These are phyloP conservation scores for Sinocyclocheilus maitianheensis DNA, from an alignment of 2,113 vertebrate genomes.

Conservation along the genomic window DNA sequence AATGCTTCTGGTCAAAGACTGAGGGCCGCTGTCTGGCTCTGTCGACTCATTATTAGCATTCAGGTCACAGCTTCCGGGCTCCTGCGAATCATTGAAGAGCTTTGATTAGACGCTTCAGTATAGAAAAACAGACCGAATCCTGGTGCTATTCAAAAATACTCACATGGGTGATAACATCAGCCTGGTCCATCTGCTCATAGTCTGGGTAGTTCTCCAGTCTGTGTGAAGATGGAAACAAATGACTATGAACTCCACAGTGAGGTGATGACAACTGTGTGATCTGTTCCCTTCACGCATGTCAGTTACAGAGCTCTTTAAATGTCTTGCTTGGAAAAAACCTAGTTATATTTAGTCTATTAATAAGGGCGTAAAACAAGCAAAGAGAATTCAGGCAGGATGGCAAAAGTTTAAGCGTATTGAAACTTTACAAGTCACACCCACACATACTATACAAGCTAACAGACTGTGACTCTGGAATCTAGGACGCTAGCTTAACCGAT, in stretches of 20 bases:
- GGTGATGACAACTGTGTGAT: background rate
- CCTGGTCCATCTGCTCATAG: slow-evolving; percentile 69
- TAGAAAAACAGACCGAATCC: background rate
- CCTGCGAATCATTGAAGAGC: slow-evolving; percentile 46
- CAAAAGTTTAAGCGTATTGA: background rate
- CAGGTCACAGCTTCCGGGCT: slow-evolving; percentile 66
- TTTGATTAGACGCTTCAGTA: background rate
- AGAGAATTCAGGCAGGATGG: background rate
- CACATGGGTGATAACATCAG: slow-evolving; percentile 68
- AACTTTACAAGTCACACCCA: slow-evolving; percentile 18
- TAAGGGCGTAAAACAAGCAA: background rate
- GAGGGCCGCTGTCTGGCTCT: slow-evolving; percentile 55
- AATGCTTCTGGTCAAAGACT: slow-evolving; percentile 62
- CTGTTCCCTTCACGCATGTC: background rate
- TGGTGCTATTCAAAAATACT: slow-evolving; percentile 54
- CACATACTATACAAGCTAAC: background rate
- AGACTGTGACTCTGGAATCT: background rate
- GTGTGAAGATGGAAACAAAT: slow-evolving; percentile 45
- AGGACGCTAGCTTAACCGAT: background rate
- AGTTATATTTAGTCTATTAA: slow-evolving; percentile 27
- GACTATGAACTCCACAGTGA: background rate
- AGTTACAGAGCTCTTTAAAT: background rate
- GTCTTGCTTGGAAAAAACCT: background rate
- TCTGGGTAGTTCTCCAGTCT: slow-evolving; percentile 71
- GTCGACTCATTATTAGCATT: slow-evolving; percentile 74